Evolutionary conservation across 2,888 invertebrate species (phyloP).

Genomic region (Palloptera scutellata): DNA sequence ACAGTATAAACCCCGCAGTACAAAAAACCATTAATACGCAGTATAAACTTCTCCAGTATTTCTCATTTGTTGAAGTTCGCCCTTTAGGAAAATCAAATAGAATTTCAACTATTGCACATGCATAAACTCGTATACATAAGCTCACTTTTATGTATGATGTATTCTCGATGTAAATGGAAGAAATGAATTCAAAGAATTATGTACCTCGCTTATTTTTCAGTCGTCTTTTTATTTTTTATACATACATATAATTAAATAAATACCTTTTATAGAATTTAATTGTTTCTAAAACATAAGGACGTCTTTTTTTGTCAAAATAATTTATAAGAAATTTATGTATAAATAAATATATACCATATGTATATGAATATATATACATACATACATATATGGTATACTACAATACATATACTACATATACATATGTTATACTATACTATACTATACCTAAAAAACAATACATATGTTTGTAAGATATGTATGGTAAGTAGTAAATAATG

Average conservation of each 20-base stretch:
- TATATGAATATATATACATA: conserved; percentile 7
- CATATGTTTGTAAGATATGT: too few species aligned
- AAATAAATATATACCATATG: background rate
- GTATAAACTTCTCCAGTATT: background rate
- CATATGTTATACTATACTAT: conserved; percentile 3
- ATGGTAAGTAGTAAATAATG: conserved; percentile 15
- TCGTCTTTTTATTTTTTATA: conserved; percentile 36
- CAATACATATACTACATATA: background rate
- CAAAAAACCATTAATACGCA: background rate
- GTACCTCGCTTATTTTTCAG: conserved; percentile 40
- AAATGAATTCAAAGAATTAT: conserved; percentile 37
- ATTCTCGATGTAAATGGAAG: conserved; percentile 1
- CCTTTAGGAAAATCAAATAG: background rate
- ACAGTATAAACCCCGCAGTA: too few species aligned
- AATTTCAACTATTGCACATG: background rate
- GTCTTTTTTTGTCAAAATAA: background rate
- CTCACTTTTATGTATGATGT: background rate
- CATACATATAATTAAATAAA: conserved; percentile 23
- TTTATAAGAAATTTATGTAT: conserved; percentile 6
- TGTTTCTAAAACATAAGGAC: conserved; percentile 39
- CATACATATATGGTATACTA: background rate
- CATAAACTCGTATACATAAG: background rate
- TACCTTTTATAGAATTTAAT: conserved; percentile 36
- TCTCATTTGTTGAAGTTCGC: background rate
- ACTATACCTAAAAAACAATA: too few species aligned